Percentiles rank a stretch among this genome's conserved stretches.
Evolutionary conservation across 2,888 invertebrate genomes (phyloP).

Genomic region (Torymus texanus): DNA sequence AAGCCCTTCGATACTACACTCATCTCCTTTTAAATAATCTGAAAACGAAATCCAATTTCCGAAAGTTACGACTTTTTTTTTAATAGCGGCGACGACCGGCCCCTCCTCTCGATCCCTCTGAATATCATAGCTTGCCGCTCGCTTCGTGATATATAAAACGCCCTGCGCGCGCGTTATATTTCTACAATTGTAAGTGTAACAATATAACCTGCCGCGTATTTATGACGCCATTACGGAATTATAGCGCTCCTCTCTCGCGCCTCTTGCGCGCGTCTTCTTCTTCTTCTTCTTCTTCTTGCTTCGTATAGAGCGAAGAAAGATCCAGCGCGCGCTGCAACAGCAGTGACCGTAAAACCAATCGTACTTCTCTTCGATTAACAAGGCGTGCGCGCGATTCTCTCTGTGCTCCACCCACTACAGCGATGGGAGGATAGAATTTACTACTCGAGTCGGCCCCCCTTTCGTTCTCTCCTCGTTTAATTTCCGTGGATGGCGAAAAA

Average conservation of each 20-base stretch:
- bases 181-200: constrained; percentile 34
- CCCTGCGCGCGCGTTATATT: constrained; percentile 13
- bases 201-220: constrained; percentile 20
- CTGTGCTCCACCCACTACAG: constrained; percentile 36
- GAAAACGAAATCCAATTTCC: constrained; percentile 1
- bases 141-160: neutral
- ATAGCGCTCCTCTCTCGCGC: neutral
- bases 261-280: constrained; percentile 1
- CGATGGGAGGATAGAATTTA: constrained; percentile 19
- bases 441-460: neutral
- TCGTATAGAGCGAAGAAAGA: neutral
- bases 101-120: too few relatives aligned
- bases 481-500: constrained; percentile 67
- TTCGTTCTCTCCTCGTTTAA: constrained; percentile 59
- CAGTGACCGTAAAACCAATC: constrained; percentile 49
- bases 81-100: neutral
- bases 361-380: constrained; percentile 44
- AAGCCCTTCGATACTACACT: too few relatives aligned
- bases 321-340: neutral
- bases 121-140: too few relatives aligned
- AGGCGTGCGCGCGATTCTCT: constrained; percentile 13
- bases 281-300: too few relatives aligned
- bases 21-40: neutral
- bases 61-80: neutral
- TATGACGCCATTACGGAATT: constrained; percentile 39